These are phyloP conservation scores for Anguilla marmorata DNA, from an alignment of 2,797 vertebrate species.

Conservation along the genomic window DNA sequence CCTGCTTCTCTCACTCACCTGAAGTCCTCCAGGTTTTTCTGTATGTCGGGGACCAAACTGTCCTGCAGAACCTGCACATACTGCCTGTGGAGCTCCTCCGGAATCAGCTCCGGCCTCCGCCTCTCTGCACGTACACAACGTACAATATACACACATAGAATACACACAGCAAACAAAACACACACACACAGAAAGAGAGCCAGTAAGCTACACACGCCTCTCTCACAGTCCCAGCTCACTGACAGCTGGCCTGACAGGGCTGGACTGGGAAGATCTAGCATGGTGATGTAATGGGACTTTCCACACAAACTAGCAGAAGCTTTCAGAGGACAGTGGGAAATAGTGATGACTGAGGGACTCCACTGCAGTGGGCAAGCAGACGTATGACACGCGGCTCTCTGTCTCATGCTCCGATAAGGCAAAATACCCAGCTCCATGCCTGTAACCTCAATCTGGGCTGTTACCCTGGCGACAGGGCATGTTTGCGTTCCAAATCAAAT, in stretches of 20 bases:
- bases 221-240: background rate
- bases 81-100: conserved; percentile 91
- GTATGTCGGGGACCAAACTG: conserved; percentile 85
- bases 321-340: background rate
- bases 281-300: background rate
- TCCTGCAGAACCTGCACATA: conserved; percentile 92
- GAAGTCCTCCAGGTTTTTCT: conserved; percentile 92
- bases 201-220: background rate
- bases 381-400: background rate
- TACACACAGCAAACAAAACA: background rate
- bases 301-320: background rate
- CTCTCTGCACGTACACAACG: conserved; percentile 73
- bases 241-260: background rate
- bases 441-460: conserved; percentile 14
- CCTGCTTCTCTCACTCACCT: conserved; percentile 70
- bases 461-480: conserved; percentile 17
- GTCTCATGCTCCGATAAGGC: background rate
- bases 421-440: background rate
- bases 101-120: conserved; percentile 88
- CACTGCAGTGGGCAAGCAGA: background rate
- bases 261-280: background rate
- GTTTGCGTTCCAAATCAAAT: conserved; percentile 20
- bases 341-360: background rate
- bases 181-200: conserved; percentile 9
- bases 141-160: conserved; percentile 25